Evolutionary conservation across 2,113 vertebrate species (phyloP).

Genomic region (Boleophthalmus pectinirostris): DNA sequence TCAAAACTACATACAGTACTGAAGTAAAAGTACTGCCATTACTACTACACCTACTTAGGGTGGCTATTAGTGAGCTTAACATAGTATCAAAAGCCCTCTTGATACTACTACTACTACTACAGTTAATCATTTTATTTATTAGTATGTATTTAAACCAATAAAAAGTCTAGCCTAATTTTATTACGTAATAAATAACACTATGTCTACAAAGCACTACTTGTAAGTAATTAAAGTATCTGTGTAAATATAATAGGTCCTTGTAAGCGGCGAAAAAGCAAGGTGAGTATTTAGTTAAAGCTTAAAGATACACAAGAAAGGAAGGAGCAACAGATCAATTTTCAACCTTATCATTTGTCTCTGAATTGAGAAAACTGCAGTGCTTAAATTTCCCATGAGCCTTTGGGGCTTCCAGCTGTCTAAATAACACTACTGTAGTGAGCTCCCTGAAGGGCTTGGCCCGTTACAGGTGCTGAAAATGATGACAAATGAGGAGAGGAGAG

Average conservation of each 20-base stretch:
- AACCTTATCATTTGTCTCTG: conserved; percentile 29
- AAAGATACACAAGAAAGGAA: conserved; percentile 45
- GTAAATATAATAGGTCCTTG: neutral
- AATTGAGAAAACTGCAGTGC: conserved; percentile 40
- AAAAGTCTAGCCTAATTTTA: too few species aligned
- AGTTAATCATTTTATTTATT: too few species aligned
- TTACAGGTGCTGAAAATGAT: conserved; percentile 22
- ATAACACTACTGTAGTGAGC: conserved; percentile 57
- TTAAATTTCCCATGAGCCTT: conserved; percentile 46
- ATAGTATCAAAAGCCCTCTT: too few species aligned
- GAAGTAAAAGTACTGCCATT: neutral
- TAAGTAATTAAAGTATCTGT: too few species aligned
- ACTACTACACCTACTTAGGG: neutral
- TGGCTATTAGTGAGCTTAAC: too few species aligned
- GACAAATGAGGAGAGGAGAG: conserved; percentile 11
- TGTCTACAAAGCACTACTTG: too few species aligned
- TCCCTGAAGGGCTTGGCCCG: conserved; percentile 41
- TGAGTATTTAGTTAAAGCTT: conserved; percentile 33
- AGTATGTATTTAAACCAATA: too few species aligned
- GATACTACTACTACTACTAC: too few species aligned
- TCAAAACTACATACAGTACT: neutral
- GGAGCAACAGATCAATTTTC: conserved; percentile 41
- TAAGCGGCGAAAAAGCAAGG: conserved; percentile 43
- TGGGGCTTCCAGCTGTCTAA: conserved; percentile 60
- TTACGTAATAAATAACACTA: too few species aligned